A percentile compares a stretch with the other conserved stretches of the same genome.
These are phyloP conservation scores for Corythucha ciliata DNA, from an alignment of 2,888 invertebrate genomes.

Conservation along the genomic window DNA sequence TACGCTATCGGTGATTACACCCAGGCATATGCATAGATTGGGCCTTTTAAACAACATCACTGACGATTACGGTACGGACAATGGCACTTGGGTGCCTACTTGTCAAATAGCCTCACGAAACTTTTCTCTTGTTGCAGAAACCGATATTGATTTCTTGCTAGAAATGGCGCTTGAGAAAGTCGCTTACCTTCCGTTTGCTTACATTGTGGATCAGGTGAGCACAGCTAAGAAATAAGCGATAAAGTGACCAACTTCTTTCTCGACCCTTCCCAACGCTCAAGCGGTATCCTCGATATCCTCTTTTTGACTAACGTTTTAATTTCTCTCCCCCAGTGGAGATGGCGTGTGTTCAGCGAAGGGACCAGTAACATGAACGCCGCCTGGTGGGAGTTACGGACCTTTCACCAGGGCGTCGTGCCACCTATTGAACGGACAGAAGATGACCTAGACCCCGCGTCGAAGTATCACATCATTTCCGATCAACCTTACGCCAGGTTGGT, in stretches of 20 bases:
- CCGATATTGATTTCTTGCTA: constrained; percentile 68
- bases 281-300: no score
- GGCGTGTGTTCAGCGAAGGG: constrained; percentile 67
- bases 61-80: constrained; percentile 40
- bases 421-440: constrained; percentile 57
- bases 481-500: constrained; percentile 46
- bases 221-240: constrained; percentile 4
- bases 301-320: no score
- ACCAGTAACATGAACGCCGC: constrained; percentile 59
- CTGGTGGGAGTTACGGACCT: constrained; percentile 66
- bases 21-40: constrained; percentile 62
- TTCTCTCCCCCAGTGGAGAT: constrained; percentile 64
- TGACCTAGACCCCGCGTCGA: constrained; percentile 75
- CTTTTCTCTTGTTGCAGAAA: constrained; percentile 43
- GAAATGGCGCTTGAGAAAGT: constrained; percentile 68
- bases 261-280: no score
- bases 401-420: constrained; percentile 64
- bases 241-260: no score
- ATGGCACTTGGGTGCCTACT: no score
- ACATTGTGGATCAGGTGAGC: constrained; percentile 64
- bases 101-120: constrained; percentile 55
- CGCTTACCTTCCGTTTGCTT: constrained; percentile 68
- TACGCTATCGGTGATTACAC: constrained; percentile 64
- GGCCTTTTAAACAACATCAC: constrained; percentile 57
- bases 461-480: constrained; percentile 71